Evolutionary conservation across 1,140 invertebrate species (phyloP).

Genomic region (Drosophila pruinosa): DNA sequence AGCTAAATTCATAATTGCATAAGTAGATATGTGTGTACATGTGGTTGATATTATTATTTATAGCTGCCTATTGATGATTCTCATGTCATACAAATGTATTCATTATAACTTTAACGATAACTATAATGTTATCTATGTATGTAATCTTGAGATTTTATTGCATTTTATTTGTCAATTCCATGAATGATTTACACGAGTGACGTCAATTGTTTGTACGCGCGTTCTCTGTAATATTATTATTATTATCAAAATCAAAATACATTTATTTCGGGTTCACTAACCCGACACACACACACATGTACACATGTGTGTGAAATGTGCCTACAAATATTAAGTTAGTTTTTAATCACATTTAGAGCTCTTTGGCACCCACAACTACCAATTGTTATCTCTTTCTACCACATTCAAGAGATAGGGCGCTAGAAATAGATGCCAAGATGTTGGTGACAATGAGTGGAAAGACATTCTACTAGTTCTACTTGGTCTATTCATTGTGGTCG

Average conservation of each 20-base stretch:
- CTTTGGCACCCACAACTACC: not conserved
- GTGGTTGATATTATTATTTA: conserved; percentile 16
- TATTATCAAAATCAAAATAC: not conserved
- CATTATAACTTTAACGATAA: conserved; percentile 42
- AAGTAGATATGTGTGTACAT: not conserved
- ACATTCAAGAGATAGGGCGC: not conserved
- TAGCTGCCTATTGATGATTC: conserved; percentile 19
- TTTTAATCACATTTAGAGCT: not conserved
- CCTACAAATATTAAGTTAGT: not conserved
- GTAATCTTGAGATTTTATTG: conserved; percentile 40
- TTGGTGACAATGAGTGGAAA: not conserved
- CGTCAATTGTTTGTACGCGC: not conserved
- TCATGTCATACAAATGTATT: conserved; percentile 57
- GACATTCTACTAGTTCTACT: not conserved
- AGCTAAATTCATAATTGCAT: conserved; percentile 5
- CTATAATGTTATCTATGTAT: conserved; percentile 20
- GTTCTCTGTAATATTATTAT: not conserved
- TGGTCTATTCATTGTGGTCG: not conserved
- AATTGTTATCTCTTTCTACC: not conserved
- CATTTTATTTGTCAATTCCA: conserved; percentile 17
- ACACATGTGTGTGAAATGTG: not conserved
- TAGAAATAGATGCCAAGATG: not conserved
- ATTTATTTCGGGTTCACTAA: conserved; percentile 15
- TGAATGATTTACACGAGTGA: conserved; percentile 33
- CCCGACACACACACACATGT: not conserved